phyloP scores from a whole-genome alignment of 2,888 invertebrate species.

The Conops quadrifasciatus region DNA sequence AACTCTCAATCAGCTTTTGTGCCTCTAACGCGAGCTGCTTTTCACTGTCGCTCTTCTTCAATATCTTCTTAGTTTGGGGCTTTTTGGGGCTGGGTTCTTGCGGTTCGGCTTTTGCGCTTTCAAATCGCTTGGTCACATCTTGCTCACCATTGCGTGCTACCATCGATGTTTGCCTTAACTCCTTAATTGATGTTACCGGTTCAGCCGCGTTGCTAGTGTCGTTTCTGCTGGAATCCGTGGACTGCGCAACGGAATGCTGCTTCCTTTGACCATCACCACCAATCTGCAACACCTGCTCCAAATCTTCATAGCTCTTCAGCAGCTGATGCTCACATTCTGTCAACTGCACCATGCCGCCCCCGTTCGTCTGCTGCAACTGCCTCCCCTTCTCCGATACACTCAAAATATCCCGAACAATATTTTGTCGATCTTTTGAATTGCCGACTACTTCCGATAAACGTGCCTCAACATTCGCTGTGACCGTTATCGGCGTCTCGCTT shows the following conservation, averaged over 20 bases:
- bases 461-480: slow-evolving; percentile 61
- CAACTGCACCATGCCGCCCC: slow-evolving; percentile 51
- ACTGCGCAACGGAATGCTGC: too few relatives aligned
- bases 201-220: too few relatives aligned
- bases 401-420: slow-evolving; percentile 64
- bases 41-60: slow-evolving; percentile 58
- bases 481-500: slow-evolving; percentile 55
- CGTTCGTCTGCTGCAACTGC: slow-evolving; percentile 52
- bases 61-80: slow-evolving; percentile 49
- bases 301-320: slow-evolving; percentile 54
- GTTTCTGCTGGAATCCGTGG: neutral
- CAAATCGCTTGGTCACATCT: slow-evolving; percentile 53
- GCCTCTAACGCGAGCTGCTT: slow-evolving; percentile 57
- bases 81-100: slow-evolving; percentile 46
- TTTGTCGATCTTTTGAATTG: slow-evolving; percentile 63
- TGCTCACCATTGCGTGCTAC: slow-evolving; percentile 53
- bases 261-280: slow-evolving; percentile 22
- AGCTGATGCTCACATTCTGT: slow-evolving; percentile 58
- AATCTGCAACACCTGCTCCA: slow-evolving; percentile 42
- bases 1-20: slow-evolving; percentile 58
- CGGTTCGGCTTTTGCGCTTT: slow-evolving; percentile 46
- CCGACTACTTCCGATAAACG: slow-evolving; percentile 58
- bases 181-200: slow-evolving; percentile 48
- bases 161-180: slow-evolving; percentile 52
- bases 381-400: slow-evolving; percentile 64